Base-by-base conservation (phyloP, 1,140 invertebrate genomes). In the Drosophila nannoptera region DNA sequence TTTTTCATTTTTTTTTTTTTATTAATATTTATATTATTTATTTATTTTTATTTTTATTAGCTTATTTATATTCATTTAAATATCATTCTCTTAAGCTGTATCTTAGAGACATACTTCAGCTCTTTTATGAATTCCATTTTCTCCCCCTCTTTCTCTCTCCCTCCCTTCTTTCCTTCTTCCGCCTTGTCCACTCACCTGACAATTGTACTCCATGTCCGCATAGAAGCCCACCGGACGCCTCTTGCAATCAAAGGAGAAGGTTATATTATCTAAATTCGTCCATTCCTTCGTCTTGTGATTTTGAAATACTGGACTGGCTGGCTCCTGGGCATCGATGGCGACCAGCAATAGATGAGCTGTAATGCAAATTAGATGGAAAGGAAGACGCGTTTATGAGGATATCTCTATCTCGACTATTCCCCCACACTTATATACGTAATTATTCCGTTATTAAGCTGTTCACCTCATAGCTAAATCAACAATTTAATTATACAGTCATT, bases 141-240 rank as follows among this genome's bases (percentile, higher is more conserved):
- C 22, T 59, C 22, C 14, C 4, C 4, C 40, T 42, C 16, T 43
- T 8, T 45, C 16, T 31, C 1, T 35, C 7, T 45, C 43, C 36
- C 14, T 11, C n/a, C n/a, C n/a, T n/a, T n/a, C n/a, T n/a, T n/a
- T n/a, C n/a, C n/a, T n/a, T n/a, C n/a, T n/a, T n/a, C n/a, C n/a
- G n/a, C n/a, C n/a, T n/a, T n/a, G 22, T 22, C 22, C 32, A 40
- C 73, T 88, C 53, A 89, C 88, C 83, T 93, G 92, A 78, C 92
- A 93, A 77, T 92, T 91, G 75, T 92, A 92, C 80, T 93, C 92
- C 48, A 90, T 90, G 74, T 93, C 92, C 7, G 92, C 92, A 75
- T 93, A 93, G 71, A 93, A 93, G 4, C 92, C 92, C 35, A 92
- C 90, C 0, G 92, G 89, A 54, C 91, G 87, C 66, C 92, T 88